Base-by-base conservation (phyloP, 2,888 invertebrate species). In the Laothoe populi region DNA sequence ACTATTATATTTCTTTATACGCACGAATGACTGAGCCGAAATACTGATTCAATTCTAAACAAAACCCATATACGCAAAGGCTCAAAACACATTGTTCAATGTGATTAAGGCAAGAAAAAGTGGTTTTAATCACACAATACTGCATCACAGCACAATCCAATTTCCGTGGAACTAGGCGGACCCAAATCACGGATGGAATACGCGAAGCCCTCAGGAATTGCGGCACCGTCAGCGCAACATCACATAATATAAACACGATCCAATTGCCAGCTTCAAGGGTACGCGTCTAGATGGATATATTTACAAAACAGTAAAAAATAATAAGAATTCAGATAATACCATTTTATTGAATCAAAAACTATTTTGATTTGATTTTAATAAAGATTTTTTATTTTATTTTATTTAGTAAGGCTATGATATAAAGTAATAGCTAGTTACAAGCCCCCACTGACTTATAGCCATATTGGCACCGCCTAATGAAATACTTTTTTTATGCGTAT, bases 101-200 rank as follows among this genome's bases (percentile, higher is more conserved):
- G 44, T 2, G 19, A 44, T 44, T 19, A 44, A 38, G 11, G 38
- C 44, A 19, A 19, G 19, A 44, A n/a, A 42, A 44, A 44, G 44
- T 19, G 44, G 31, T 53, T 53, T 35, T 35, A 35, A 53, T 31
- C 53, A 53, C 35, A 53, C 53, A 31, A 19, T 35, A 35, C 16
- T 4, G 19, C 31, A 48, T 23, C 46, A 49, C 49, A 26, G n/a
- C 4, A 53, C 31, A 53, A 53, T 53, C 53, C 35, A 53, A 53
- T 35, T 53, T 53, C 4, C 23, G 8, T 11, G 31, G 35, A 24
- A 24, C 21, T 53, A 35, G 16, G 31, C 19, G 53, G 16, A 35
- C 49, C 49, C 49, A 16, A 49, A 49, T 49, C 49, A 49, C 49
- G 16, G 31, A 19, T 45, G 49, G 26, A 31, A 31, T 4, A 26